These are phyloP conservation scores for Rhea pennata DNA, from an alignment of 2,113 vertebrate species.

Conservation along the genomic window DNA sequence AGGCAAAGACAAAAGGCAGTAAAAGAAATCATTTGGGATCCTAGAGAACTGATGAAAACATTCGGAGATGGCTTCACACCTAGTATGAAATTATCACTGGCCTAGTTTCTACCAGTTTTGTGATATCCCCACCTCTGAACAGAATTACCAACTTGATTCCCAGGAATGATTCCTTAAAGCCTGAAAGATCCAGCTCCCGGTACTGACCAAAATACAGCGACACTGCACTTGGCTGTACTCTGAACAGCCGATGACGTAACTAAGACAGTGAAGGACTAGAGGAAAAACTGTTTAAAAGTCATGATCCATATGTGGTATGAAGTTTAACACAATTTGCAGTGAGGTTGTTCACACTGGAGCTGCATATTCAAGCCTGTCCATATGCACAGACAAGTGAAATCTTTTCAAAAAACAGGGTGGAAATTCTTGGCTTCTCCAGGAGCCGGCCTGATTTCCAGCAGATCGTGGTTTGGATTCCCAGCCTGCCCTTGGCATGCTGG, in stretches of 20 bases:
- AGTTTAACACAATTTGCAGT: not conserved
- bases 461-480: constrained; percentile 76
- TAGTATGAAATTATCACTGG: not conserved
- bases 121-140: not conserved
- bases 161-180: not conserved
- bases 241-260: not conserved
- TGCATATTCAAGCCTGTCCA: not conserved
- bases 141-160: not conserved
- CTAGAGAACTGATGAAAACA: not conserved
- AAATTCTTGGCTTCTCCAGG: constrained; percentile 78
- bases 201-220: not conserved
- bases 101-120: not conserved
- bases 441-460: constrained; percentile 66
- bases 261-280: not conserved
- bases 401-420: constrained; percentile 72
- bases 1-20: not conserved
- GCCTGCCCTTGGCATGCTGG: constrained; percentile 71
- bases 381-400: constrained; percentile 53
- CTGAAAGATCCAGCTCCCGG: not conserved
- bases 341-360: not conserved
- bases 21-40: not conserved
- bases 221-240: not conserved
- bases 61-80: not conserved
- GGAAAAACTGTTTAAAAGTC: not conserved
- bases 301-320: not conserved